These are phyloP conservation scores for Cyrtonyx montezumae DNA, from an alignment of 2,113 vertebrate species.

Conservation along the genomic window DNA sequence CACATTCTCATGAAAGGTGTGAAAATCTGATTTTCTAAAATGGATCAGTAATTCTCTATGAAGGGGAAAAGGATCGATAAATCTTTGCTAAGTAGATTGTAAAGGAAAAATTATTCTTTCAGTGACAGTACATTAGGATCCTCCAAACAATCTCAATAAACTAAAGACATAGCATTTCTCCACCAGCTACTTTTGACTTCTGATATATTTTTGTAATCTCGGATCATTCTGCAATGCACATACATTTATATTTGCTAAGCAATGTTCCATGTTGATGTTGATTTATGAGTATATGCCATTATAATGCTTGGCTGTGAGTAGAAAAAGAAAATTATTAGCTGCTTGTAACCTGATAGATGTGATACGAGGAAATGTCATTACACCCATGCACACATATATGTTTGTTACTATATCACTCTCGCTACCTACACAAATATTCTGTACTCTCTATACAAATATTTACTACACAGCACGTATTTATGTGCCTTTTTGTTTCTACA, in stretches of 20 bases:
- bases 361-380: slow-evolving; percentile 74
- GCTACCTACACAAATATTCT: not conserved
- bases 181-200: slow-evolving; percentile 87
- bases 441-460: not conserved
- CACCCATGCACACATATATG: slow-evolving; percentile 55
- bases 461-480: not conserved
- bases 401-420: slow-evolving; percentile 56
- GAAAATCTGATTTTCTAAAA: slow-evolving; percentile 99
- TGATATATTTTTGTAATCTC: slow-evolving; percentile 84
- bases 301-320: slow-evolving; percentile 73
- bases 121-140: slow-evolving; percentile 95
- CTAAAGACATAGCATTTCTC: slow-evolving; percentile 87
- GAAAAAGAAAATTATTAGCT: slow-evolving; percentile 81
- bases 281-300: slow-evolving; percentile 78
- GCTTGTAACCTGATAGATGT: slow-evolving; percentile 78
- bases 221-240: slow-evolving; percentile 79
- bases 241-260: slow-evolving; percentile 83
- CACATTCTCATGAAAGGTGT: slow-evolving; percentile 95
- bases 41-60: slow-evolving; percentile 98
- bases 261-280: slow-evolving; percentile 75
- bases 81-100: slow-evolving; percentile 99
- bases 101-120: slow-evolving; percentile 92
- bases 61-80: slow-evolving; percentile 97
- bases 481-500: not conserved
- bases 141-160: slow-evolving; percentile 95